Base-by-base conservation (phyloP, 2,113 vertebrate genomes). In the Austrofundulus limnaeus region DNA sequence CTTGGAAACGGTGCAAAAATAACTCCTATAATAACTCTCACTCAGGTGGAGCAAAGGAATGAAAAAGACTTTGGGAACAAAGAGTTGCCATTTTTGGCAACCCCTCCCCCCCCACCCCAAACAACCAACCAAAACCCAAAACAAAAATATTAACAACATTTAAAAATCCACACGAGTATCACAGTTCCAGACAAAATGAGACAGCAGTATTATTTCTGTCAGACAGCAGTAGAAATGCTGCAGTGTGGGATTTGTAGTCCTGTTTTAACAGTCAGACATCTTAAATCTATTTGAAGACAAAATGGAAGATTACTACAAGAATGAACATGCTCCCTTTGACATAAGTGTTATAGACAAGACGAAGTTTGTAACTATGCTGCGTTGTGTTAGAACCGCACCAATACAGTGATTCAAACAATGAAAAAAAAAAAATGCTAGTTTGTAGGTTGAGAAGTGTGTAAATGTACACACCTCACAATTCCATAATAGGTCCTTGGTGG, bases 1-100 rank as follows among this genome's bases (percentile, higher is more conserved):
- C 56, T 72, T 54, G 57, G 61, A 77, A 85, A 69, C 64, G 87
- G 89, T 91, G 88, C 88, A 88, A 91, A 54, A 38, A 63, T 51
- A 28, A 37, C 65, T 83, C 81, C 74, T 72, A 71, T 74, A 47
- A 83, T 15, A 64, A 72, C 52, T 70, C 62, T 54, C 54, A 57
- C 16, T 10, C n/a, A n/a, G n/a, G n/a, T n/a, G 15, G 42, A 54
- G 47, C 61, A 37, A 72, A 60, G 63, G 61, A 80, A 76, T 66
- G 49, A 86, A 85, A 50, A 42, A 39, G 76, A 80, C 81, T 84
- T 88, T 73, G 50, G 70, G 43, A 75, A 75, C 34, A 62, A 70
- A 72, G 64, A 72, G 64, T 70, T 56, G 58, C 49, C 57, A 48
- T 80, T 88, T 88, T 85, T 83, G 83, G 74, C 71, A n/a, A n/a